Conservation (phyloP, 2,888 invertebrate species). For the Hydroisotoma schaefferi region DNA sequence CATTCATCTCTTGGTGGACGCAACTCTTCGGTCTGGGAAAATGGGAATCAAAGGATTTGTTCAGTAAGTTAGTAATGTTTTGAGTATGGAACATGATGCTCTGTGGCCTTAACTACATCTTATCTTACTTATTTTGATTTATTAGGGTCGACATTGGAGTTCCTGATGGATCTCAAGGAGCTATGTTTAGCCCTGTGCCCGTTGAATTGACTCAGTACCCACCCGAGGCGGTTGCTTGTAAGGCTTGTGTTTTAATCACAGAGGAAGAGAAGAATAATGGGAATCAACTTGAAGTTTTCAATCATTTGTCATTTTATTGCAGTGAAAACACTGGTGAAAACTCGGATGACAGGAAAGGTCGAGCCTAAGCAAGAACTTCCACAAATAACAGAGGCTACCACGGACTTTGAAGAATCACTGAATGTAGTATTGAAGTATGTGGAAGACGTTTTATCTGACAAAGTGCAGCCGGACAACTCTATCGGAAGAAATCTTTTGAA, state of each 20-base stretch:
- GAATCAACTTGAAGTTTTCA: background rate
- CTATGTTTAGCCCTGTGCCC: slow-evolving; percentile 94
- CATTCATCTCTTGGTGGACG: slow-evolving; percentile 93
- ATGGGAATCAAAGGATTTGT: slow-evolving; percentile 94
- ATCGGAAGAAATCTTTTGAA: slow-evolving; percentile 87
- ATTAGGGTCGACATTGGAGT: slow-evolving; percentile 82
- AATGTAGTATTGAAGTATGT: slow-evolving; percentile 77
- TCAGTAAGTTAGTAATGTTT: slow-evolving; percentile 54
- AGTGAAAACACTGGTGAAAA: slow-evolving; percentile 77
- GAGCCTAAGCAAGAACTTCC: slow-evolving; percentile 66
- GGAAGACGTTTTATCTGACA: slow-evolving; percentile 83
- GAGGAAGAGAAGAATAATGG: too few relatives aligned
- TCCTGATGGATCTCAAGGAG: slow-evolving; percentile 86
- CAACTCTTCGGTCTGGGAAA: slow-evolving; percentile 76
- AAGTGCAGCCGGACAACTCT: slow-evolving; percentile 71
- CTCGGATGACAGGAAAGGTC: slow-evolving; percentile 64
- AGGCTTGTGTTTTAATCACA: slow-evolving; percentile 29
- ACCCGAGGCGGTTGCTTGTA: slow-evolving; percentile 72
- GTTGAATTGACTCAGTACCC: slow-evolving; percentile 85
- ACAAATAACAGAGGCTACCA: slow-evolving; percentile 81
- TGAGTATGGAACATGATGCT: background rate
- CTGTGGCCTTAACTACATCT: background rate
- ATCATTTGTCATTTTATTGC: slow-evolving; percentile 22
- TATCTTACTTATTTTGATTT: slow-evolving; percentile 36
- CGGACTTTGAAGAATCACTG: slow-evolving; percentile 69